phyloP scores from a whole-genome alignment of 2,797 vertebrate genomes.

The Coluber constrictor region DNA sequence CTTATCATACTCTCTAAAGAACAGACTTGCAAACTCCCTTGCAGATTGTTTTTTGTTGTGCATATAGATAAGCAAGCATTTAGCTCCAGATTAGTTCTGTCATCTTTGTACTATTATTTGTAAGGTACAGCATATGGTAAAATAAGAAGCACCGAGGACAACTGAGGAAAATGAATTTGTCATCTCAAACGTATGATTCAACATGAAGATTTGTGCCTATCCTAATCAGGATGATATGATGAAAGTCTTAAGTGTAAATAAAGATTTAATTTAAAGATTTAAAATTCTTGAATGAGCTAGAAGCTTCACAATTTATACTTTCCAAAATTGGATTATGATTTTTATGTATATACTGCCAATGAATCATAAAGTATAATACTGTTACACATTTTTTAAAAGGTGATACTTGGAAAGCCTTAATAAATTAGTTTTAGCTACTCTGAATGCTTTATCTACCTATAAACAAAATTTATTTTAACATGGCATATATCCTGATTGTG shows the following conservation, averaged over 20 bases:
- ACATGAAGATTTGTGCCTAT: background rate
- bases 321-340: background rate
- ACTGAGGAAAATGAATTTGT: background rate
- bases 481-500: background rate
- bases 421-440: background rate
- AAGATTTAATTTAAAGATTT: background rate
- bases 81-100: background rate
- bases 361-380: background rate
- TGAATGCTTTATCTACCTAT: constrained; percentile 22
- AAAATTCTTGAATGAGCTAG: background rate
- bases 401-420: constrained; percentile 20
- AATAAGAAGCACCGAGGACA: background rate
- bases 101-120: background rate
- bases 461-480: background rate
- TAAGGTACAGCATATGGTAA: background rate
- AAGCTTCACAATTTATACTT: background rate
- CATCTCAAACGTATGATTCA: background rate
- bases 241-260: background rate
- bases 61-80: background rate
- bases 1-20: background rate
- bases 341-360: background rate
- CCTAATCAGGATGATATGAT: background rate
- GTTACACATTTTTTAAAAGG: background rate
- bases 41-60: background rate
- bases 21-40: background rate